Base-by-base conservation (phyloP, 2,113 vertebrate genomes). In the Cryptomyrus ogoouensis region DNA sequence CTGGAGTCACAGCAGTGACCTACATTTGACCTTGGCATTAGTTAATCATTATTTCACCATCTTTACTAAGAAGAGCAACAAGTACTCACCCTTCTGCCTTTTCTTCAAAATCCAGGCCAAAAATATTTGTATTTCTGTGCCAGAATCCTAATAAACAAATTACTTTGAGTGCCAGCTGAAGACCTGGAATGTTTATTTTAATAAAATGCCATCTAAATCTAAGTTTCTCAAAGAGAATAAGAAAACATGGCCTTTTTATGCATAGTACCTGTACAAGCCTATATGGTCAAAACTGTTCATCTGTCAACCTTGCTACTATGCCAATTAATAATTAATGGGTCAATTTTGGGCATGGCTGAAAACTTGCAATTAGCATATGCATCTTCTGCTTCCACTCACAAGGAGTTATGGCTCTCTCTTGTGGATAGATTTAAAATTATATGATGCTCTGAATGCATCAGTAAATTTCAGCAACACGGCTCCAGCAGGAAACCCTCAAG, bases 1-100 rank as follows among this genome's bases (percentile, higher is more conserved):
- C 77, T 88, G 86, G 85, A 77, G 91, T 90, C 90, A 93, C 88
- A 86, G 83, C 90, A 91, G 84, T 91, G 35, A 90, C 86, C 93
- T 90, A 91, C 50, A 42, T 53, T 21, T 47, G 84, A 21, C 52
- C 53, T 83, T 19, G 53, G 56, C 53, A 39, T 66, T 21, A 52
- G 47, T n/a, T 47, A 31, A 80, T 80, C 35, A 42, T 80, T 80
- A 80, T 39, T 80, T 80, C 74, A 39, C 35, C 74, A 35, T 42
- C 35, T 80, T 42, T 39, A 80, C 17, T 80, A 17, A 80, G 74
- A 19, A 80, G 15, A 42, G 74, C 15, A 12, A 80, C 74, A 80
- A 15, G 13, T 42, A 80, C 3, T 19, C 35, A 80, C 35, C 31
- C 15, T 80, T 19, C 13, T 5, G 35, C 35, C 35, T 39, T 80